phyloP scores from a whole-genome alignment of 2,113 vertebrate species.

The Phoxinus phoxinus region DNA sequence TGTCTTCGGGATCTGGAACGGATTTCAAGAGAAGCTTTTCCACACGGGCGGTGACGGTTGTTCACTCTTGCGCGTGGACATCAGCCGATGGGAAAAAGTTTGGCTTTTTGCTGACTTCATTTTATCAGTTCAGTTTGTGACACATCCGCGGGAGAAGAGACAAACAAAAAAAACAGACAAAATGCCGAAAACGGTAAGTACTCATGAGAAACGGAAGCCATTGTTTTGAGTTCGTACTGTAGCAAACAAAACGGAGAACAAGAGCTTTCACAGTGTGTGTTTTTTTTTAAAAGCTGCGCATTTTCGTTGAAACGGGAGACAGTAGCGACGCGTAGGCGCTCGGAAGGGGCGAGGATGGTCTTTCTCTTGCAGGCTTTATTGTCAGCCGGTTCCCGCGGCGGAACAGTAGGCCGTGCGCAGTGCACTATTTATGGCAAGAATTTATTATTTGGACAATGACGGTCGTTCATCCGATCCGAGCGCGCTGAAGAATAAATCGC shows the following conservation, averaged over 20 bases:
- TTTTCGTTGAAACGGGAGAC: slow-evolving; percentile 35
- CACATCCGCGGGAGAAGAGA: slow-evolving; percentile 23
- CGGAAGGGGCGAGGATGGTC: slow-evolving; percentile 32
- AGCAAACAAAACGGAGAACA: neutral
- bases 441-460: neutral
- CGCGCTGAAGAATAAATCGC: neutral
- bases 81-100: slow-evolving; percentile 79
- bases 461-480: neutral
- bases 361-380: slow-evolving; percentile 26
- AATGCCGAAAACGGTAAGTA: slow-evolving; percentile 81
- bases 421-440: slow-evolving; percentile 15
- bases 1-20: slow-evolving; percentile 26
- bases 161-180: slow-evolving; percentile 55
- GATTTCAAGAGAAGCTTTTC: slow-evolving; percentile 19
- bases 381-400: neutral
- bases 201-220: slow-evolving; percentile 45
- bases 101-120: slow-evolving; percentile 63
- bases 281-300: slow-evolving; percentile 15
- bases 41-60: slow-evolving; percentile 41
- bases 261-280: neutral
- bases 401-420: neutral
- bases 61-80: slow-evolving; percentile 62
- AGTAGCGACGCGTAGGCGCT: slow-evolving; percentile 22
- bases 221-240: neutral
- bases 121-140: slow-evolving; percentile 52